Percentiles rank a stretch among this genome's conserved stretches.
These are phyloP conservation scores for Brachyrhaphis roseni DNA, from an alignment of 2,797 vertebrate genomes.

Conservation along the genomic window DNA sequence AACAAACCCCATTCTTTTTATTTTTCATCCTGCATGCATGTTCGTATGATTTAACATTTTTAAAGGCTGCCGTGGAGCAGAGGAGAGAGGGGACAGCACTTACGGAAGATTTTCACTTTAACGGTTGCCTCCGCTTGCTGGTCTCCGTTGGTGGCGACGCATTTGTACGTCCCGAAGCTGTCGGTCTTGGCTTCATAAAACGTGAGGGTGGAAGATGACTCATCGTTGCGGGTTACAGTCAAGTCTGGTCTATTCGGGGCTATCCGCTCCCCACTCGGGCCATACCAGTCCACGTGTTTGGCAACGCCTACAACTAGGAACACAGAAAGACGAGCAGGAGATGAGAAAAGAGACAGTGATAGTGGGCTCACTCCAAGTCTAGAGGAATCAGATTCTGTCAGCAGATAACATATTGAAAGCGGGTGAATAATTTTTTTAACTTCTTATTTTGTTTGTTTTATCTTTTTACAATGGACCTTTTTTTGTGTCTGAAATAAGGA, in stretches of 20 bases:
- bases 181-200: constrained; percentile 92
- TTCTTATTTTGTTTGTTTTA: too few relatives aligned
- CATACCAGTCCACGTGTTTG: constrained; percentile 95
- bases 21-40: constrained; percentile 4
- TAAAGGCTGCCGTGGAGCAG: neutral
- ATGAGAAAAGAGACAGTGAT: constrained; percentile 30
- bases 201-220: constrained; percentile 92
- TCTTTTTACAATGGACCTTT: too few relatives aligned
- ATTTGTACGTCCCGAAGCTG: constrained; percentile 94
- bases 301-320: constrained; percentile 88
- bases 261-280: constrained; percentile 90
- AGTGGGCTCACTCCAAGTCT: constrained; percentile 6
- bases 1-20: constrained; percentile 36
- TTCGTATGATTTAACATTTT: constrained; percentile 35
- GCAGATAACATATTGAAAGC: constrained; percentile 18
- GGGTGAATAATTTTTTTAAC: neutral
- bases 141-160: constrained; percentile 87
- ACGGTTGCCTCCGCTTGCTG: constrained; percentile 90
- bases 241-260: constrained; percentile 89
- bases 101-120: constrained; percentile 97
- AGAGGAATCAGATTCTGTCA: constrained; percentile 16
- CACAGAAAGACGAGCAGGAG: constrained; percentile 32
- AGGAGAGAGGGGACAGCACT: constrained; percentile 59
- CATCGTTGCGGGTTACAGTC: constrained; percentile 90
- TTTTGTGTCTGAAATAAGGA: too few relatives aligned